phyloP scores from a whole-genome alignment of 2,797 vertebrate genomes.

The Falco cherrug region DNA sequence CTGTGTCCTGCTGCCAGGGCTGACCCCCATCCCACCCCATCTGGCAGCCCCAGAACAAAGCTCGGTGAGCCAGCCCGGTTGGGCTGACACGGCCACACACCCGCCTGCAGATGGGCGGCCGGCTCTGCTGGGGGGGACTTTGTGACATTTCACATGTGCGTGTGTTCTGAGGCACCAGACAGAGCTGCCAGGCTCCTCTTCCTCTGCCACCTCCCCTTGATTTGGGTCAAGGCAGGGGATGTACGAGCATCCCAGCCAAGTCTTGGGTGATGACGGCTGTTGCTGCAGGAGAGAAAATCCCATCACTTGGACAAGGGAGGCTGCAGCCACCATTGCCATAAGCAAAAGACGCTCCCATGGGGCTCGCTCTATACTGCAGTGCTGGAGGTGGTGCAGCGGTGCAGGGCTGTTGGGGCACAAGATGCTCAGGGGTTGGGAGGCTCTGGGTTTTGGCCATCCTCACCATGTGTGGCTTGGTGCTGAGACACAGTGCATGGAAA shows the following conservation, averaged over 20 bases:
- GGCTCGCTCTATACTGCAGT: too few relatives aligned
- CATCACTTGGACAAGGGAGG: not conserved
- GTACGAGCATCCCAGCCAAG: fast-evolving
- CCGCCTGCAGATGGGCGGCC: not conserved
- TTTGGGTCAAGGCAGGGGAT: not conserved
- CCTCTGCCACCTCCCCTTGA: fast-evolving
- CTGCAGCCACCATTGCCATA: fast-evolving
- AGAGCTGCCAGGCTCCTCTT: not conserved
- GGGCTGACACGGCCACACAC: not conserved
- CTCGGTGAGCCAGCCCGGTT: not conserved
- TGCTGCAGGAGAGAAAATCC: not conserved
- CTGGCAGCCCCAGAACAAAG: slow-evolving; percentile 70
- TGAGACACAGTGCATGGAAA: fast-evolving
- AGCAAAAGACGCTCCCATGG: fast-evolving
- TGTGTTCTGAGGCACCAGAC: not conserved
- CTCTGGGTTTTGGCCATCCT: fast-evolving
- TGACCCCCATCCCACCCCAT: slow-evolving; percentile 57
- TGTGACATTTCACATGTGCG: not conserved
- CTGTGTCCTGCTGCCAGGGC: slow-evolving; percentile 34
- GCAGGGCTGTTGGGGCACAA: not conserved
- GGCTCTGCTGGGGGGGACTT: not conserved
- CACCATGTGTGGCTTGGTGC: fast-evolving
- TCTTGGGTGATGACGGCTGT: fast-evolving
- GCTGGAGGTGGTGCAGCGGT: fast-evolving
- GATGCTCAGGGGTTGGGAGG: not conserved